These are phyloP conservation scores for Philypnodon macrostomus DNA, from an alignment of 2,797 vertebrate genomes.

Conservation along the genomic window DNA sequence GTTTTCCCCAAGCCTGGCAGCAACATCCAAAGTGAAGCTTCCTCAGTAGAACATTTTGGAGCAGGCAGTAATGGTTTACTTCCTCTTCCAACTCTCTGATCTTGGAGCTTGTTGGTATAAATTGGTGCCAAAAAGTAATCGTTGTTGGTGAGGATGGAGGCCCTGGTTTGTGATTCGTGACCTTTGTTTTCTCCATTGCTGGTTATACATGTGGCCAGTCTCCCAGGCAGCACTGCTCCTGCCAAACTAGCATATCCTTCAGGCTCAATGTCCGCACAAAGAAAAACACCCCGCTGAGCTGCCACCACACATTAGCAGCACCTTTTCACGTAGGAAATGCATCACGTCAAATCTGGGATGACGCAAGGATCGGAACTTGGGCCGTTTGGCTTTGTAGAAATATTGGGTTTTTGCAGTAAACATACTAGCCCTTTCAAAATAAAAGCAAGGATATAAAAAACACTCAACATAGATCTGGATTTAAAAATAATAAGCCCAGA, in stretches of 20 bases:
- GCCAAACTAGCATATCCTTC: conserved; percentile 39
- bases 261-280: conserved; percentile 20
- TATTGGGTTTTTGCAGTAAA: no score
- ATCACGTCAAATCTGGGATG: conserved; percentile 4
- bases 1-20: no score
- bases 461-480: no score
- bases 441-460: no score
- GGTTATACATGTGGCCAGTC: conserved; percentile 54
- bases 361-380: conserved; percentile 4
- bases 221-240: conserved; percentile 41
- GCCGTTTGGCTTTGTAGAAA: not conserved
- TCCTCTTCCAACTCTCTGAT: conserved; percentile 21
- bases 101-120: conserved; percentile 49
- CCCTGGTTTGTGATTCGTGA: conserved; percentile 68
- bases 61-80: conserved; percentile 19
- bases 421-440: no score
- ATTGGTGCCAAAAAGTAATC: conserved; percentile 34
- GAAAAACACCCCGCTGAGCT: conserved; percentile 6
- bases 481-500: no score
- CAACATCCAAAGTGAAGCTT: no score
- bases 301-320: conserved; percentile 4
- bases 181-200: conserved; percentile 67
- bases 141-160: conserved; percentile 15
- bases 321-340: not conserved
- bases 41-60: conserved; percentile 4